Percentiles rank a stretch among this genome's conserved stretches.
phyloP scores from a whole-genome alignment of 2,113 vertebrate genomes.

The Neotragus moschatus region DNA sequence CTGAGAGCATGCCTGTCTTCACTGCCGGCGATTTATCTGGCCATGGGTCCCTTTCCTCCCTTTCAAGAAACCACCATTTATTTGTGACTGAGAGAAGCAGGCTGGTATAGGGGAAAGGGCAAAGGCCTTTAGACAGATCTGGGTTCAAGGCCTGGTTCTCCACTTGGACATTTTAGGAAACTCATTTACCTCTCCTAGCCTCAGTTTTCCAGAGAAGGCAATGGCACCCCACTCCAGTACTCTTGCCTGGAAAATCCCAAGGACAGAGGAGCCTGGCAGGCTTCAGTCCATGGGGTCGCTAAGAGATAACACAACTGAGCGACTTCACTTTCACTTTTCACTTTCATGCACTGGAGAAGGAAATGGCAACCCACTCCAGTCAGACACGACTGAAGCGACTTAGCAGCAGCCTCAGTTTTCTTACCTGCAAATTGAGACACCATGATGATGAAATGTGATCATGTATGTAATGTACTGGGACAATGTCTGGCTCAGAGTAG shows the following conservation, averaged over 20 bases:
- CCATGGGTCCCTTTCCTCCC: background rate
- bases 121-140: background rate
- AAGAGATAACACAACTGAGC: too few relatives aligned
- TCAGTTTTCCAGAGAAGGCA: background rate
- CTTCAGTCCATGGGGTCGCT: too few relatives aligned
- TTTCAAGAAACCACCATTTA: background rate
- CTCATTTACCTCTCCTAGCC: background rate
- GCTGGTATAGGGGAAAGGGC: background rate
- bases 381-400: accelerated
- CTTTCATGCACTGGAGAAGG: too few relatives aligned
- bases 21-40: background rate
- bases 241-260: too few relatives aligned
- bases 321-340: too few relatives aligned
- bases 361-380: too few relatives aligned
- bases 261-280: too few relatives aligned
- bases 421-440: background rate
- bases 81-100: background rate
- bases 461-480: background rate
- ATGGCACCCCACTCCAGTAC: too few relatives aligned
- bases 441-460: background rate
- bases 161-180: background rate
- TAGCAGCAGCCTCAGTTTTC: background rate
- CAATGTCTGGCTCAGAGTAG: background rate
- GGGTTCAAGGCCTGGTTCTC: background rate
- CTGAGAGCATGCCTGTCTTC: background rate